Base-by-base conservation (phyloP, 2,888 invertebrate species). In the Latrodectus hesperus region DNA sequence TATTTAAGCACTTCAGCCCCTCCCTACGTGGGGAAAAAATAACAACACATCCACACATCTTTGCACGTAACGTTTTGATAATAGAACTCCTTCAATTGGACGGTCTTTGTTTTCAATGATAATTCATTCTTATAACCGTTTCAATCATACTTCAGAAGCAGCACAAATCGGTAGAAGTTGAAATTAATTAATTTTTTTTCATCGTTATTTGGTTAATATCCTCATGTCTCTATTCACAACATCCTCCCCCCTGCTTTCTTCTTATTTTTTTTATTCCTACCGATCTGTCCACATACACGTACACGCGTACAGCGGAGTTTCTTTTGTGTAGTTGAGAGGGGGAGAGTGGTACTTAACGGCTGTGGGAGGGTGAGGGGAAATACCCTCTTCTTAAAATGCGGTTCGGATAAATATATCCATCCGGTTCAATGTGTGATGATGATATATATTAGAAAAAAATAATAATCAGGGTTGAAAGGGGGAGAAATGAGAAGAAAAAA, bases 121-220 rank as follows among this genome's bases (percentile, higher is more conserved):
- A 81, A 86, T 86, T 86, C 86, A 26, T 71, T 78, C 78, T 84
- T 84, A 78, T 78, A 78, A 38, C 26, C 79, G 85, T 85, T 85
- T 85, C 80, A 71, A 80, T 80, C 85, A 85, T 80, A 77, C 76
- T 75, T 80, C 75, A 75, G 74, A 85, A 52, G 73, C 75, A 75
- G 22, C 76, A 16, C 60, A 71, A 78, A 83, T 71, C 78, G 82
- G 68, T 81, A 82, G 65, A 81, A 81, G 86, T 86, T 86, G 81
- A 86, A 86, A 86, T 86, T 86, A 86, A 86, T 86, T 86, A 86
- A 86, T 86, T 81, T 86, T 84, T 84, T 85, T 85, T 79, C 76
- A 52, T 77, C 65, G 60, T 67, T 75, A 82, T 82, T 76, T 81
- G 75, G 75, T 86, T 84, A 82, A 82, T 82, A 75, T 82, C 53